Conservation (phyloP, 2,888 invertebrate species). For the Hymenopus coronatus region DNA sequence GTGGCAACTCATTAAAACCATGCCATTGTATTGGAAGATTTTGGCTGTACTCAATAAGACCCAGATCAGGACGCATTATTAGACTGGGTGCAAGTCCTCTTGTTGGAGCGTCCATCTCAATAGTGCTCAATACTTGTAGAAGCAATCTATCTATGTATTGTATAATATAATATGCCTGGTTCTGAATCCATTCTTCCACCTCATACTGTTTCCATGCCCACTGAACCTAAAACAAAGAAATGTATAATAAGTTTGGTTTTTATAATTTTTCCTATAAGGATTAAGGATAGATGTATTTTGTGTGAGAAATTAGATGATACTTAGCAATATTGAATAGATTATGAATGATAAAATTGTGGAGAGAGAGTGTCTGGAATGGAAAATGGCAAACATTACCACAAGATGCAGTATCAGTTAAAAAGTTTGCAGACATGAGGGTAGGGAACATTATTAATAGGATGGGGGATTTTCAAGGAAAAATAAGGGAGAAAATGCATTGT, state of each 20-base stretch:
- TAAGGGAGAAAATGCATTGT: too few species aligned
- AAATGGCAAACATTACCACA: too few species aligned
- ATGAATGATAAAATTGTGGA: too few species aligned
- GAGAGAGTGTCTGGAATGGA: too few species aligned
- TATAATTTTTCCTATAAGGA: too few species aligned
- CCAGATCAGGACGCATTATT: conserved; percentile 37
- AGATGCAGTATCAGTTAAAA: too few species aligned
- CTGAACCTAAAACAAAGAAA: conserved; percentile 16
- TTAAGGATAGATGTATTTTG: too few species aligned
- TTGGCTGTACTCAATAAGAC: conserved; percentile 40
- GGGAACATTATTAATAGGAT: too few species aligned
- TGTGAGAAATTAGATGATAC: too few species aligned
- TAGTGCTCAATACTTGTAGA: conserved; percentile 35
- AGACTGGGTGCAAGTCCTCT: conserved; percentile 29
- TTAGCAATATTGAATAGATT: too few species aligned
- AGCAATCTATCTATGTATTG: conserved; percentile 37
- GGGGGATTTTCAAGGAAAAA: too few species aligned
- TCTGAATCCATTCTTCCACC: conserved; percentile 34
- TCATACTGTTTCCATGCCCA: conserved; percentile 35
- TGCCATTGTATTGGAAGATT: conserved; percentile 41
- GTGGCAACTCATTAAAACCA: conserved; percentile 40
- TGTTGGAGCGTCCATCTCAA: conserved; percentile 35
- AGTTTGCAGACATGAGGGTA: too few species aligned
- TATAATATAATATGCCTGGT: conserved; percentile 32
- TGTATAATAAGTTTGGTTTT: neutral